These are phyloP conservation scores for Malthinus flaveolus DNA, from an alignment of 2,888 invertebrate genomes.

Conservation along the genomic window DNA sequence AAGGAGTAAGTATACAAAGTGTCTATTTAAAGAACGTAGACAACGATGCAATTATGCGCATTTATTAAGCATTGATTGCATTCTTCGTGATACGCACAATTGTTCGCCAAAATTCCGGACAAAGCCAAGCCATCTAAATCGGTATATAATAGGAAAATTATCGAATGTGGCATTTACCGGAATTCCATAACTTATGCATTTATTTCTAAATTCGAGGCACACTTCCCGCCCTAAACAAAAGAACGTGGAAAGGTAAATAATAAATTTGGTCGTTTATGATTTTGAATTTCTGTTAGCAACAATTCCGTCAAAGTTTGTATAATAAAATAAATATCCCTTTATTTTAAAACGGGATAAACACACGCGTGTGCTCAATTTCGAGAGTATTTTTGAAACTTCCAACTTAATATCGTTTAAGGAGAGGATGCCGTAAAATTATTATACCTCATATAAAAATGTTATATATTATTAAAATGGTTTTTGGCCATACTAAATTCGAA, in stretches of 20 bases:
- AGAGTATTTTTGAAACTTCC: not conserved
- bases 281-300: not conserved
- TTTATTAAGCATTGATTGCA: constrained; percentile 26
- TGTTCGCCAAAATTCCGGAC: constrained; percentile 25
- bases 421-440: not conserved
- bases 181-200: constrained; percentile 29
- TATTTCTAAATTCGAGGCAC: constrained; percentile 17
- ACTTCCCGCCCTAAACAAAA: not conserved
- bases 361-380: not conserved
- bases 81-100: constrained; percentile 32
- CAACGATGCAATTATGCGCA: constrained; percentile 28
- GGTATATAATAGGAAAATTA: constrained; percentile 34
- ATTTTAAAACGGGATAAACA: not conserved
- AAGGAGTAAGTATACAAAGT: not conserved
- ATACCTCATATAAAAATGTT: not conserved
- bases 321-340: not conserved
- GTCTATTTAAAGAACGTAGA: constrained; percentile 33
- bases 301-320: not conserved
- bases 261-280: not conserved
- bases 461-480: not conserved
- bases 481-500: not conserved
- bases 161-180: constrained; percentile 26
- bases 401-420: not conserved
- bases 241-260: not conserved
- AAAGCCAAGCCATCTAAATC: constrained; percentile 20